Evolutionary conservation across 2,797 vertebrate genomes (phyloP).

Genomic region (Mionectes olivaceus): DNA sequence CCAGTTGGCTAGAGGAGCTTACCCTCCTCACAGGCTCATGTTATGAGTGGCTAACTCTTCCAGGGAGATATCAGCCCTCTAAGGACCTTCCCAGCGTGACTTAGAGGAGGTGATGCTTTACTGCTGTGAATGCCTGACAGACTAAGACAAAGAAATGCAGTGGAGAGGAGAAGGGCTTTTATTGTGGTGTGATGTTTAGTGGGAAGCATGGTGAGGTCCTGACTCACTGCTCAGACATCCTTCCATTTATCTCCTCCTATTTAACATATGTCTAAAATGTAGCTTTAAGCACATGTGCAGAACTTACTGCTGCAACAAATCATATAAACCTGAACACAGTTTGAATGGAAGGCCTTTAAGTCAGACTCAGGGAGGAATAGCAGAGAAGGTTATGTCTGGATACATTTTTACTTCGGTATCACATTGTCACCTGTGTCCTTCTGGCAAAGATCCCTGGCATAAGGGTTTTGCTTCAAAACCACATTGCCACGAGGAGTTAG

Average conservation of each 20-base stretch:
- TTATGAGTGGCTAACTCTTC: background rate
- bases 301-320: background rate
- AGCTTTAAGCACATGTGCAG: background rate
- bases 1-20: background rate
- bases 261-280: background rate
- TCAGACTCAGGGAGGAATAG: background rate
- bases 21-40: fast-evolving
- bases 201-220: conserved; percentile 7
- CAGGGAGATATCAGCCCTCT: background rate
- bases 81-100: background rate
- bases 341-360: background rate
- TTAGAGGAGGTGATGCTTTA: background rate
- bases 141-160: background rate
- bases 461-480: background rate
- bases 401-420: background rate
- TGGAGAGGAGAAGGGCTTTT: background rate
- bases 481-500: background rate
- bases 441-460: fast-evolving
- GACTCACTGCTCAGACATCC: conserved; percentile 9
- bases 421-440: fast-evolving
- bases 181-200: background rate
- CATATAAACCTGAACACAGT: background rate
- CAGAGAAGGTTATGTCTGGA: background rate
- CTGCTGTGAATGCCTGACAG: background rate
- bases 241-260: background rate